Evolutionary conservation across 2,797 vertebrate genomes (phyloP), one percentile per base, ranked within the genome.

Genomic region (Artibeus lituratus): DNA sequence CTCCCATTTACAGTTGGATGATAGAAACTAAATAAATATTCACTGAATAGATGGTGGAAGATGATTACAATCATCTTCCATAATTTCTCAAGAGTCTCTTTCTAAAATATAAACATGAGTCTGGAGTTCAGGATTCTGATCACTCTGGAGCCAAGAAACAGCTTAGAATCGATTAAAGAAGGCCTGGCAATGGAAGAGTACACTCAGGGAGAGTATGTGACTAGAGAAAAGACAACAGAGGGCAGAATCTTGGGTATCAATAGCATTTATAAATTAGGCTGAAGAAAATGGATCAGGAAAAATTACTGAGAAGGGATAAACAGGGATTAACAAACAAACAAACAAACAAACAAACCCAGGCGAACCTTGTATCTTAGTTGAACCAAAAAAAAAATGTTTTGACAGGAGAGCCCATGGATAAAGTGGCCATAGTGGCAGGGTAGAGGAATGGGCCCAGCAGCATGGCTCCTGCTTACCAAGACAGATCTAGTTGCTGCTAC

Each of bases 21-120:
- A 59, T 39, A 92, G 65, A 42, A 90, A 83, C n/a, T 94, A 76
- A 82, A 55, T 67, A 51, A 91, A 81, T 82, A 92, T 69, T 94
- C 57, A 83, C 29, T 82, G n/a, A 59, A 59, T 62, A 62, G 55
- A 83, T 22, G 80, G 57, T 81, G 32, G 44, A 73, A 29, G n/a
- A 74, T 91, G 32, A 53, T 26, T 70, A 76, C 88, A 65, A 70
- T 37, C 22, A 55, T 89, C 39, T 91, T 96, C 42, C 42, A 69
- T 29, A 90, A 78, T 74, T 39, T 18, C n/a, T 78, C 62, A 82
- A 86, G 11, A 37, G 55, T 49, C 22, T 80, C 74, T 93, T 94
- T 77, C 24, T 86, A 87, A 81, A 92, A 62, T 57, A 26, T 44
- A 59, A 81, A 74, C 35, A 85, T 44, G 59, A 95, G 42, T 53